A percentile compares a stretch with the other conserved stretches of the same genome.
Evolutionary conservation across 2,797 vertebrate genomes (phyloP).

Genomic region (Sternarchorhynchus goeldii): DNA sequence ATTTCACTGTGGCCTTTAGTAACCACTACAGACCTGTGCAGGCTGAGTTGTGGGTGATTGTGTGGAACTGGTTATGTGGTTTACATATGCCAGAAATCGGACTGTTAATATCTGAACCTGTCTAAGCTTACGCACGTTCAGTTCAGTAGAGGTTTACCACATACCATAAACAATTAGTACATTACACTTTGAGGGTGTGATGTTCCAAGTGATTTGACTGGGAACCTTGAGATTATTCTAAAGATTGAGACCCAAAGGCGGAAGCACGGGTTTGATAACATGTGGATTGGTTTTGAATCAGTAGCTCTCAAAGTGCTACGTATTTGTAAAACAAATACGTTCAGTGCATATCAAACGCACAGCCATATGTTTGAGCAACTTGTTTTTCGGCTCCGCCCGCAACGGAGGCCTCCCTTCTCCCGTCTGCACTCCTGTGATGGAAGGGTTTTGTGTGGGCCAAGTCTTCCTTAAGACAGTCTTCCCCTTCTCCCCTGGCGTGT

Average conservation of each 20-base stretch:
- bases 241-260: slow-evolving; percentile 7
- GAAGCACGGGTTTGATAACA: slow-evolving; percentile 11
- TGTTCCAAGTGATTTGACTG: slow-evolving; percentile 45
- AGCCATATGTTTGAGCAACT: slow-evolving; percentile 31
- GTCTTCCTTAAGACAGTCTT: slow-evolving; percentile 49
- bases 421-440: background rate
- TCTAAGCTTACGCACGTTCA: slow-evolving; percentile 38
- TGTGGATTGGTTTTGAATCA: slow-evolving; percentile 19
- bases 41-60: slow-evolving; percentile 37
- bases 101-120: slow-evolving; percentile 43
- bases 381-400: background rate
- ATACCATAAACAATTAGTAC: slow-evolving; percentile 49
- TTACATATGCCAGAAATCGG: slow-evolving; percentile 45
- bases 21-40: slow-evolving; percentile 26
- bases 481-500: slow-evolving; percentile 63
- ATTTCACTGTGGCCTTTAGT: slow-evolving; percentile 35
- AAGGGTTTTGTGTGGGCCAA: slow-evolving; percentile 48
- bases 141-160: slow-evolving; percentile 40
- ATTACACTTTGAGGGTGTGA: slow-evolving; percentile 45
- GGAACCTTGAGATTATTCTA: slow-evolving; percentile 30
- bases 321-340: slow-evolving; percentile 37
- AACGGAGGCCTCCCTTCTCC: background rate
- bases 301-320: slow-evolving; percentile 4
- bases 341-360: slow-evolving; percentile 29
- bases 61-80: slow-evolving; percentile 50